Evolutionary conservation across 2,888 invertebrate species (phyloP), one percentile per base, ranked within the genome.

Genomic region (Drepanosiphum platanoidis): DNA sequence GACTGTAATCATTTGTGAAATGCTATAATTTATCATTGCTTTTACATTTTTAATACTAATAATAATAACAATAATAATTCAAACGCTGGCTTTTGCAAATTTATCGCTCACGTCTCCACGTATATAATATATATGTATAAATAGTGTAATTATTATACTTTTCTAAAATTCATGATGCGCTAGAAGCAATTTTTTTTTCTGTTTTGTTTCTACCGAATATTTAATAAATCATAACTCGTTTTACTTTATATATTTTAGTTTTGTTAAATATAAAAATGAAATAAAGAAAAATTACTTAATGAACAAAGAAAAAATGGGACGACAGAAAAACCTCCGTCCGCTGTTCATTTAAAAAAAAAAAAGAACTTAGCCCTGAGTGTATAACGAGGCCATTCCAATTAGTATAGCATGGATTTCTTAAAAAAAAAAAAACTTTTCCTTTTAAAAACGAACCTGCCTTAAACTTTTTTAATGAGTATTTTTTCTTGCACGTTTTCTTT

Each of bases 331-430:
- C 27, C 64, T 72, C 8, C 30, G 42, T 82, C 64, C 32, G 42
- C 46, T 39, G 72, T 82, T 42, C 30, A 39, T 18, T 72, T 64
- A 32, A 34, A 68, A 66, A 68, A 78, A 79, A 39, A 64, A 66
- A 22, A 46, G 27, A 36, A 71, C 36, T 74, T 46, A 74, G 42
- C 30, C 66, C 32, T 64, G 46, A 75, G 64, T 75, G 7, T 36
- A 83, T 46, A 75, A 83, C 32, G 74, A 75, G 42, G n/a, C 52
- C 66, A 36, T 83, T 75, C 74, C 83, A 83, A 83, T 75, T 83
- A 83, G 68, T 52, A 52, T 27, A n/a, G 66, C 36, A 66, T 75
- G 61, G 46, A 83, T 52, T 83, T 68, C 36, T 36, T 22, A n/a
- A 64, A 52, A 64, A 71, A 71, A 13, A 71, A 75, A 42, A 46